Percentiles rank a stretch among this genome's conserved stretches.
Conservation (phyloP, 2,113 vertebrate species). For the Mobula birostris region DNA sequence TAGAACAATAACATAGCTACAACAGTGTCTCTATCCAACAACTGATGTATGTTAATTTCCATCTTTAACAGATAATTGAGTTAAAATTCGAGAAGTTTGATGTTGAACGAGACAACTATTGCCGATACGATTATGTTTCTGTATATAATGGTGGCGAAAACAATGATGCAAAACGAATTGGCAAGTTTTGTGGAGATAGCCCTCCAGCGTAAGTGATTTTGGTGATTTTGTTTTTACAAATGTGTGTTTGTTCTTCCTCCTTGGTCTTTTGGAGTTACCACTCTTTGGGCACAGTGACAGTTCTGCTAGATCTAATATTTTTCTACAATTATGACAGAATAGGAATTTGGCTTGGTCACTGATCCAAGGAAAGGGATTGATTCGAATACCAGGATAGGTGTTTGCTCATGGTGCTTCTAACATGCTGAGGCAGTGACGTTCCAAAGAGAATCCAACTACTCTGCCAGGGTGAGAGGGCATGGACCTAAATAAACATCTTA, state of each 20-base stretch:
- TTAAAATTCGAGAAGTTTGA: slow-evolving; percentile 96
- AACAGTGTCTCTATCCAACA: neutral
- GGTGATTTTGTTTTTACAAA: slow-evolving; percentile 40
- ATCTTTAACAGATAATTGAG: slow-evolving; percentile 68
- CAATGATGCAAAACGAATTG: slow-evolving; percentile 86
- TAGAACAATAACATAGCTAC: neutral
- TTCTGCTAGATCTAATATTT: neutral
- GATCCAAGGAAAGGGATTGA: neutral
- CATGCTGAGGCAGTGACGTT: neutral
- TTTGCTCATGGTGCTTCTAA: neutral
- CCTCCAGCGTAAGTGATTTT: slow-evolving; percentile 78
- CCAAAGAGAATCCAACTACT: too few relatives aligned
- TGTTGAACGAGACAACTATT: slow-evolving; percentile 93
- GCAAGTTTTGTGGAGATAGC: slow-evolving; percentile 92
- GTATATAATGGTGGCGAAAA: slow-evolving; percentile 89
- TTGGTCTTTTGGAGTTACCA: neutral
- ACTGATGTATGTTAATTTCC: neutral
- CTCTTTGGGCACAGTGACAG: neutral
- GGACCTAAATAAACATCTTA: too few relatives aligned
- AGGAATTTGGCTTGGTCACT: neutral
- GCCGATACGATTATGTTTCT: slow-evolving; percentile 87
- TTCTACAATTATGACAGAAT: neutral
- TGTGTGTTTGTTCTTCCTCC: neutral
- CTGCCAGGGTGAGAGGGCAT: too few relatives aligned
- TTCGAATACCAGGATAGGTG: neutral